Base-by-base conservation (phyloP, 2,113 vertebrate species). In the Anhinga anhinga region DNA sequence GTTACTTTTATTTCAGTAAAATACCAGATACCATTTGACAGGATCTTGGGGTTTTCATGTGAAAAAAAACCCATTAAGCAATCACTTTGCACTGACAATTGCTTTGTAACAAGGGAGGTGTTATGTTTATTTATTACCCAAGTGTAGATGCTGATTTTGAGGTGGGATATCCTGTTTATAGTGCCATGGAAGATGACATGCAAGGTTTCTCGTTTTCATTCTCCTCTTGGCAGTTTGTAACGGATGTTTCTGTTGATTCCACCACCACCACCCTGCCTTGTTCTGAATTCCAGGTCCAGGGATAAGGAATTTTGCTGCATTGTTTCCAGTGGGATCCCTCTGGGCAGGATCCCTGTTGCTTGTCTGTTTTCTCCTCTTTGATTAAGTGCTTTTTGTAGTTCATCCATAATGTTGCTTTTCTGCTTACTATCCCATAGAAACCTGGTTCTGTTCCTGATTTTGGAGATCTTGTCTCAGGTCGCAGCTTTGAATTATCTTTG, bases 71-170 rank as follows among this genome's bases (percentile, higher is more conserved):
- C 4, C 7, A 2, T 49, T 40, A 53, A 88, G 21, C 42, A 55
- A 7, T 40, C 22, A 14, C 12, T 70, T 45, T 80, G 22, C 34
- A 9, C 52, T 59, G 52, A 25, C n/a, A 61, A 9, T 69, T 62
- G 50, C 19, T 52, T 65, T 77, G 0, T 29, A 27, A 19, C 36
- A 67, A 61, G 27, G 59, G 23, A 18, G 0, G 0, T 32, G 15
- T 42, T 52, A 12, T 3, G 4, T 72, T 10, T 4, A 3, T 44
- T 76, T 69, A 22, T 69, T 82, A 27, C 11, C 29, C 7, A 22
- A 5, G 10, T 8, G 10, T 18, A 61, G 22, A 25, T 55, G 36
- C 27, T 76, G 45, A 22, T 32, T 12, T 45, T 26, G 36, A 42
- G 38, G n/a, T 67, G 9, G 1, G 6, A 11, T 47, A 34, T 87